These are phyloP conservation scores for Calosoma granatense DNA, from an alignment of 1,140 invertebrate species.

Conservation along the genomic window DNA sequence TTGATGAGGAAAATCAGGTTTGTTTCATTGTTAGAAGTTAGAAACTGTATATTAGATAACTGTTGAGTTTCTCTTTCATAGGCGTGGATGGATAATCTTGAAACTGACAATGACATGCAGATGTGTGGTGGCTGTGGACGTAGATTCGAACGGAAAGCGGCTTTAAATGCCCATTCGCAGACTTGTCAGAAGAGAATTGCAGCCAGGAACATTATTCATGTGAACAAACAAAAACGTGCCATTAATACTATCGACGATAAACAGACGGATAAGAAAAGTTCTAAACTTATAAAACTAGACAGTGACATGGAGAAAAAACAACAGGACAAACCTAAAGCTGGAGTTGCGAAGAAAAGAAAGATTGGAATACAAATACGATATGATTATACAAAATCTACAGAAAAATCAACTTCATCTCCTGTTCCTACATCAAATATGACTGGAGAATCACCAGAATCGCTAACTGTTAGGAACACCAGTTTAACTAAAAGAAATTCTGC, in stretches of 20 bases:
- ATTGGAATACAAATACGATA: not conserved
- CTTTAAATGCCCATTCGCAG: conserved; percentile 51
- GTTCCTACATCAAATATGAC: too few relatives aligned
- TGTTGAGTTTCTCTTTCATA: conserved; percentile 21
- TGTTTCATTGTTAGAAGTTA: conserved; percentile 5
- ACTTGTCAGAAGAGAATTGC: conserved; percentile 34
- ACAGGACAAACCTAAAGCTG: not conserved
- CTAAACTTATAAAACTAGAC: conserved; percentile 18
- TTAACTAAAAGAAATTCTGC: too few relatives aligned
- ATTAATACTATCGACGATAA: conserved; percentile 14
- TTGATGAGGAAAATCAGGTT: conserved; percentile 40
- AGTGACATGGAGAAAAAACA: conserved; percentile 14
- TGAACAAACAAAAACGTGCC: conserved; percentile 21
- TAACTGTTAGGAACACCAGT: too few relatives aligned
- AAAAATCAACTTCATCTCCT: not conserved
- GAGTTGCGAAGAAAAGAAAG: not conserved
- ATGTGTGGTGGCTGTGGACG: conserved; percentile 56
- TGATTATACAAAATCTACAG: not conserved
- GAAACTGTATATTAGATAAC: conserved; percentile 6
- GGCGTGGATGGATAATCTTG: conserved; percentile 49
- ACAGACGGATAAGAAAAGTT: conserved; percentile 11
- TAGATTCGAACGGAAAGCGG: conserved; percentile 53
- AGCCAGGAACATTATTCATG: conserved; percentile 26
- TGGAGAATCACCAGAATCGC: too few relatives aligned
- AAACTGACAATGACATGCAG: conserved; percentile 43